Base-by-base conservation (phyloP, 2,888 invertebrate species). In the Adela reaumurella region DNA sequence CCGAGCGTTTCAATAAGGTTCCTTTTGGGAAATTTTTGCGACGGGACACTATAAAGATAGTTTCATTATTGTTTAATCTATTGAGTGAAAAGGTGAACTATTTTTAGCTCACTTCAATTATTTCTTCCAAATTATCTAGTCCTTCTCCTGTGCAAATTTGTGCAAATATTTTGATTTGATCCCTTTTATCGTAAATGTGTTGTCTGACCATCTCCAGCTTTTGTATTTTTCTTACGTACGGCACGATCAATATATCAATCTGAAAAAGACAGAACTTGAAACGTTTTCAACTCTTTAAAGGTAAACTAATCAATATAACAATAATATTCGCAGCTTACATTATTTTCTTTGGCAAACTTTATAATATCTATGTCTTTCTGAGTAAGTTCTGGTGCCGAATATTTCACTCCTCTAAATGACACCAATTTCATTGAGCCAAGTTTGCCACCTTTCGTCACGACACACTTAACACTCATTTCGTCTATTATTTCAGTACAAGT, bases 71-170 rank as follows among this genome's bases (percentile, higher is more conserved):
- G n/a, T n/a, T n/a, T n/a, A n/a, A n/a, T n/a, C n/a, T n/a, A n/a
- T n/a, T n/a, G n/a, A n/a, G n/a, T n/a, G n/a, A n/a, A n/a, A n/a
- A n/a, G n/a, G n/a, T n/a, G n/a, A n/a, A n/a, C n/a, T n/a, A 24
- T 24, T 24, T 4, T 24, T 24, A 24, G 8, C 55, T 57, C 55
- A 68, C 69, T 57, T 62, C 55, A 46, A 68, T 56, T 48, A 70
- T 68, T 2, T 58, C 62, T 45, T 68, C 66, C 14, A 68, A 54
- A 49, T 68, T 64, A 46, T 64, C 59, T 19, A 70, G 51, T 0
- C 68, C 67, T 52, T 68, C 61, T 55, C 67, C 62, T 43, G 66
- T 66, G 50, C 66, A 64, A 29, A 70, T 65, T 35, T 35, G 35
- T 3, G 35, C 35, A 35, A 35, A 14, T 35, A 35, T 35, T 35